Base-by-base conservation (phyloP, 2,888 invertebrate genomes). In the Megastigmus dorsalis region DNA sequence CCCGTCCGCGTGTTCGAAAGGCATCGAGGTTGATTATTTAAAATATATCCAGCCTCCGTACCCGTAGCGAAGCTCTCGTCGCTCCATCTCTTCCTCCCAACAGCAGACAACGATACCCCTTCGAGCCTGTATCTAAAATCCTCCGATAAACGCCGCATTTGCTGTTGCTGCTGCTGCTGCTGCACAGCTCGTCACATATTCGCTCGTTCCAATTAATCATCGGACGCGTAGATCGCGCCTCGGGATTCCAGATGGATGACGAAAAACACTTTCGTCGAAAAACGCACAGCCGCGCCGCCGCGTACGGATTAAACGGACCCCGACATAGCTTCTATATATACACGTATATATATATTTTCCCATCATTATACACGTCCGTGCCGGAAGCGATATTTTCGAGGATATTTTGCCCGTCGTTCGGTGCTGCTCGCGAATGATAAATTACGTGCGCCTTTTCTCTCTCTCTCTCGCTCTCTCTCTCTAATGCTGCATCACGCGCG, bases 361-460 rank as follows among this genome's bases (percentile, higher is more conserved):
- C 76, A 71, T 73, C 72, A 76, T 75, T 75, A 72, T 66, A 72
- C 66, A 10, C 59, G 66, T 62, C 67, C 30, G 30, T 69, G 76
- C 76, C 76, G 76, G 76, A 76, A 76, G 76, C 76, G 67, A 76
- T 76, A 69, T 76, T 68, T 68, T 45, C 72, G 73, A 73, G 72
- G 67, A 76, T 76, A 69, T 76, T 68, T 68, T 45, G 69, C 65
- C 59, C 59, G 65, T 57, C 63, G 54, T 33, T 43, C 50, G 45
- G n/a, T 33, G 20, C 13, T 2, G 20, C 45, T 10, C 26, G 26
- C 73, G 65, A 70, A 54, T 76, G 76, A 76, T 76, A 76, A 69
- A 76, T 76, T 67, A 36, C 76, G 69, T 59, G 57, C 33, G 26
- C 28, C 23, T 20, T n/a, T n/a, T n/a, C n/a, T n/a, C n/a, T n/a